Percentiles rank a stretch among this genome's conserved stretches.
Evolutionary conservation across 2,797 vertebrate species (phyloP).

Genomic region (Mycteria americana): DNA sequence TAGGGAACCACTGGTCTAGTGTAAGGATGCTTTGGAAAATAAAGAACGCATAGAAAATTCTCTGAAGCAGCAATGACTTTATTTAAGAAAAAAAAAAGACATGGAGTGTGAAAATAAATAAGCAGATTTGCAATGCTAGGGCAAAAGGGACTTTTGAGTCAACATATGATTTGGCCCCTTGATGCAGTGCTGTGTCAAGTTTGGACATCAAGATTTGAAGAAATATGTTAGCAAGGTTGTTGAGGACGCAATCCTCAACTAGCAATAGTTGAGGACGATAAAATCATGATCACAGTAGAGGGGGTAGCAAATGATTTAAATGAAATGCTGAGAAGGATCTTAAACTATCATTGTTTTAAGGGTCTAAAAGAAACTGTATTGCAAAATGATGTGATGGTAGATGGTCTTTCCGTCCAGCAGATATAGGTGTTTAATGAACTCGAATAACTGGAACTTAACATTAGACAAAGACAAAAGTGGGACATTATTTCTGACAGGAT

Average conservation of each 20-base stretch:
- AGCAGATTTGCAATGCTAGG: not conserved
- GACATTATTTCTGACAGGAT: not conserved
- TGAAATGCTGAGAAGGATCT: not conserved
- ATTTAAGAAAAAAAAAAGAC: not conserved
- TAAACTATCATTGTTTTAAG: not conserved
- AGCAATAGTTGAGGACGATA: not conserved
- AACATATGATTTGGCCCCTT: not conserved
- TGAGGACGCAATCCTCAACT: no score
- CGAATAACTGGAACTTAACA: not conserved
- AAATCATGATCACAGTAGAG: not conserved
- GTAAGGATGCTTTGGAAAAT: not conserved
- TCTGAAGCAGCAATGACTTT: not conserved
- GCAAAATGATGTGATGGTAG: not conserved
- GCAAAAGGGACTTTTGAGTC: not conserved
- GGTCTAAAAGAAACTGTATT: not conserved
- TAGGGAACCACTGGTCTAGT: not conserved
- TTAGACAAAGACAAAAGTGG: not conserved
- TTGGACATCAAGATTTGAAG: not conserved
- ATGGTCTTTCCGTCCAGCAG: not conserved
- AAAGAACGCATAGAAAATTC: not conserved
- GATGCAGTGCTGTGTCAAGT: not conserved
- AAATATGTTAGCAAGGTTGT: not conserved
- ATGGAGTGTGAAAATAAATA: not conserved
- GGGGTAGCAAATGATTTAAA: not conserved
- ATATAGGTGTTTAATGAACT: not conserved